Evolutionary conservation across 2,888 invertebrate species (phyloP), one percentile per base, ranked within the genome.

Genomic region (Meteorus colon): DNA sequence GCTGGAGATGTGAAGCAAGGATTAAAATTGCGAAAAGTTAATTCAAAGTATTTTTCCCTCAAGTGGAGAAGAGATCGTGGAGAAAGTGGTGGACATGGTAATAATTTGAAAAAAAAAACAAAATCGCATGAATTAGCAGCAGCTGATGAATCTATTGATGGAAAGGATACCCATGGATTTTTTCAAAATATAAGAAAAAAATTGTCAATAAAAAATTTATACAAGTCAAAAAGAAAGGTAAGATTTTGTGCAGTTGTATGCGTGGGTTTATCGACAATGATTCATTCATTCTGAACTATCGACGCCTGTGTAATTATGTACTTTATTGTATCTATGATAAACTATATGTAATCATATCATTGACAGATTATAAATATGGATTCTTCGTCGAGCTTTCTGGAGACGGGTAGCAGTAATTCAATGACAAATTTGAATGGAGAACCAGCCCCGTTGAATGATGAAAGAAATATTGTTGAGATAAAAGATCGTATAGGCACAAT

Each of bases 141-240:
- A 31, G 77, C 74, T n/a, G 69, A 70, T 68, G 27, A 31, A 16
- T 69, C 78, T 14, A 73, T n/a, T 27, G 69, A 73, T 24, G 48
- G 73, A 2, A 80, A 79, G 12, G 81, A 73, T 34, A 67, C 80
- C 0, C 79, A 68, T 51, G 81, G 82, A 19, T 85, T 86, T 59
- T 83, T 86, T 8, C 82, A 78, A 60, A 84, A 81, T 45, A 81
- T 86, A 19, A 86, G 82, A 16, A 84, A 82, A 74, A 83, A 81
- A 51, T 79, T 85, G 73, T 80, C 81, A 6, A 75, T 82, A 1
- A 85, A 79, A 73, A 84, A 83, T 41, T 68, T 82, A 8, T 82
- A 81, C 74, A 85, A 81, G 76, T 82, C 81, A 0, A 84, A 84
- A 67, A 82, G 81, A 76, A 86, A 81, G 79, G 86, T 86, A 78